phyloP scores from a whole-genome alignment of 2,797 vertebrate species.

The Gobio occitaniae region DNA sequence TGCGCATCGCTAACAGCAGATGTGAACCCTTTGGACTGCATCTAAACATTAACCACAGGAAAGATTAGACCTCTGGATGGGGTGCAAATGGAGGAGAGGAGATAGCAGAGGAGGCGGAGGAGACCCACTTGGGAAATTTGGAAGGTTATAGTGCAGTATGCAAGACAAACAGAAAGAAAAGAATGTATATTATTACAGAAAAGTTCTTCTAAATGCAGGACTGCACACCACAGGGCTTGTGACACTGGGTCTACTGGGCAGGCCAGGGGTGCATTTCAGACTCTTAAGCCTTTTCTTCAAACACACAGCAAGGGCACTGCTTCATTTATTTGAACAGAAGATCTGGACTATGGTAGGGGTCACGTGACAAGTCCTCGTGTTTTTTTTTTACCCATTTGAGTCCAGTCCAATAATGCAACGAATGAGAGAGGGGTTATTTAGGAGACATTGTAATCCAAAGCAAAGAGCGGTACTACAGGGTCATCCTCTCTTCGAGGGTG shows the following conservation, averaged over 20 bases:
- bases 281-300: constrained; percentile 16
- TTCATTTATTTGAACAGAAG: constrained; percentile 26
- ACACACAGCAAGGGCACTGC: neutral
- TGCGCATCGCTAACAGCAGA: constrained; percentile 32
- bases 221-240: neutral
- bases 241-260: neutral
- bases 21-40: constrained; percentile 48
- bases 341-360: constrained; percentile 32
- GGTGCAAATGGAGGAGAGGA: neutral
- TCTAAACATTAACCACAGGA: constrained; percentile 55
- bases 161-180: neutral
- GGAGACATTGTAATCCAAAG: neutral
- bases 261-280: constrained; percentile 41
- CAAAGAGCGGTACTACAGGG: neutral
- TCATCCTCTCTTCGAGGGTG: neutral
- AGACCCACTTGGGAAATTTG: constrained; percentile 18
- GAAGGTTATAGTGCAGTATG: constrained; percentile 21
- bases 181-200: neutral
- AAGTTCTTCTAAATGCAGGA: neutral
- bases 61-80: constrained; percentile 30
- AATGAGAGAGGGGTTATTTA: neutral
- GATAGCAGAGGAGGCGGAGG: neutral
- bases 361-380: neutral
- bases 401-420: neutral
- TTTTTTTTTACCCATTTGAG: neutral